Evolutionary conservation across 2,888 invertebrate species (phyloP).

Genomic region (Nephrotoma appendiculata): DNA sequence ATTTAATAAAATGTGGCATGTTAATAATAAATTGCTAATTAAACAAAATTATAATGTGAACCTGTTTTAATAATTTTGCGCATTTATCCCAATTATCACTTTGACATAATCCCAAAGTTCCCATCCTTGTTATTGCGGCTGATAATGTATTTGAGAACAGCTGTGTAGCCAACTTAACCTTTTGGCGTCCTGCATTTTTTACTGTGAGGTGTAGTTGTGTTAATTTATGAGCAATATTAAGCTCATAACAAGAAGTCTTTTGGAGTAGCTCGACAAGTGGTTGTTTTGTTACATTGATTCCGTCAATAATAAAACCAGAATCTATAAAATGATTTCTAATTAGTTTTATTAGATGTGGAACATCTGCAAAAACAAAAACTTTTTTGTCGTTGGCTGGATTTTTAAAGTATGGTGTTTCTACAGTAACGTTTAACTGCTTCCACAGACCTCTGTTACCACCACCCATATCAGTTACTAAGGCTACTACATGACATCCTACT

Average conservation of each 20-base stretch:
- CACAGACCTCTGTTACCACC: neutral
- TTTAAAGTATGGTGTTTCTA: too few relatives aligned
- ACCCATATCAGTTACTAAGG: slow-evolving; percentile 1
- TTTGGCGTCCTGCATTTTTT: slow-evolving; percentile 6
- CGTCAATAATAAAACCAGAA: neutral
- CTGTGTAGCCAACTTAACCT: slow-evolving; percentile 14
- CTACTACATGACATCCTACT: slow-evolving; percentile 4
- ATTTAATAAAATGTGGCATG: neutral
- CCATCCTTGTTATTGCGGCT: slow-evolving; percentile 13
- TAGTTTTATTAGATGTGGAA: too few relatives aligned
- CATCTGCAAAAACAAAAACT: too few relatives aligned
- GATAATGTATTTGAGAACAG: slow-evolving; percentile 16
- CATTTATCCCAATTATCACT: slow-evolving; percentile 13
- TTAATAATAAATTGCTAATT: neutral
- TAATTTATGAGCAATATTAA: slow-evolving; percentile 6
- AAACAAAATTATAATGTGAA: neutral
- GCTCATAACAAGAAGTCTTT: neutral
- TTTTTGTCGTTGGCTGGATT: too few relatives aligned
- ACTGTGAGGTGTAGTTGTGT: neutral
- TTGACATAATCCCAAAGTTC: slow-evolving; percentile 9
- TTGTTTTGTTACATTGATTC: neutral
- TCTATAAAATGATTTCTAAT: neutral
- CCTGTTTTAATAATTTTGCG: slow-evolving; percentile 14
- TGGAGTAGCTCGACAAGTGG: neutral
- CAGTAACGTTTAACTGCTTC: neutral